Evolutionary conservation across 2,113 vertebrate species (phyloP).

Genomic region (Pteronura brasiliensis): DNA sequence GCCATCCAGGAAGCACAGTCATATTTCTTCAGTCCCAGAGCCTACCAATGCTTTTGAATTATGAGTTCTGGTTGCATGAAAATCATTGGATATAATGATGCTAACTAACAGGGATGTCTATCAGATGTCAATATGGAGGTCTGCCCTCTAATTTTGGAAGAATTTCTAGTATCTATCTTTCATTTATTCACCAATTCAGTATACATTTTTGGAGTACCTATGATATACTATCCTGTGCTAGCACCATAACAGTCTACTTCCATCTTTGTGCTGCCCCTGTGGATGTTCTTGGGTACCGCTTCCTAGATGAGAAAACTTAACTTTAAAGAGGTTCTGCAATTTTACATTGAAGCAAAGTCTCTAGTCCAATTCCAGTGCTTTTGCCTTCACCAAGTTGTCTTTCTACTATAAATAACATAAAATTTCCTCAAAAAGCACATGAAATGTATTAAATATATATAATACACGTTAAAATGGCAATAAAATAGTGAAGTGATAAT

Average conservation of each 20-base stretch:
- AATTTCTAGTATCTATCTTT: not conserved
- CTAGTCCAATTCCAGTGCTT: not conserved
- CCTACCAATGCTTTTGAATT: not conserved
- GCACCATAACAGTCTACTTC: not conserved
- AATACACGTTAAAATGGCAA: not conserved
- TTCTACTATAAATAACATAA: not conserved
- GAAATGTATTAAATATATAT: not conserved
- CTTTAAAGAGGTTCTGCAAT: not conserved
- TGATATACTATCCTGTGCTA: not conserved
- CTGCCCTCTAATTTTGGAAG: not conserved
- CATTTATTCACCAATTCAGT: not conserved
- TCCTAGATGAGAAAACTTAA: not conserved
- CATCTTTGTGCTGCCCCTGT: accelerated
- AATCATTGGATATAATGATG: not conserved
- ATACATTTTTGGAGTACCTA: not conserved
- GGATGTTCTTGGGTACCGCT: not conserved
- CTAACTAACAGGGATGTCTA: not conserved
- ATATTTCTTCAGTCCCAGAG: not conserved
- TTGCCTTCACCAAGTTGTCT: not conserved
- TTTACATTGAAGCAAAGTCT: not conserved
- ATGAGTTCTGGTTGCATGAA: not conserved
- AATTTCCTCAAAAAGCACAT: not conserved
- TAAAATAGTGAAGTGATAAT: not conserved
- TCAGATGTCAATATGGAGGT: not conserved
- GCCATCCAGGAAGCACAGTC: not conserved